A percentile compares a stretch with the other conserved stretches of the same genome.
These are phyloP conservation scores for Drosophila setosimentum DNA, from an alignment of 2,888 invertebrate species.

Conservation along the genomic window DNA sequence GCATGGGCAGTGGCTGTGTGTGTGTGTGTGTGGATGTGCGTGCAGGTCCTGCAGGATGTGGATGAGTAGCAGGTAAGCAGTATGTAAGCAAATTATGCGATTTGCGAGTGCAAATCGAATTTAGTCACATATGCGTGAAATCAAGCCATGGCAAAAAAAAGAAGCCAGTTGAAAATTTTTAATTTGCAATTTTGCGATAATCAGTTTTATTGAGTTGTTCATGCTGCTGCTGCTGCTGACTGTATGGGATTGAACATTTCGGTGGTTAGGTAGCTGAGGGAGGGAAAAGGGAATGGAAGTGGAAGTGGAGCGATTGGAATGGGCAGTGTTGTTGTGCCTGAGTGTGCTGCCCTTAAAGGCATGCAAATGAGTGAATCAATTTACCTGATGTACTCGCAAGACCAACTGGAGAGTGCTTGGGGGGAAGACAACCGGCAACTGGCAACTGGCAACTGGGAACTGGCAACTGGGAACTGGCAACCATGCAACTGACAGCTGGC, in stretches of 20 bases:
- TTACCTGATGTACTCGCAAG: constrained; percentile 35
- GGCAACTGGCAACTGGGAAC: constrained; percentile 44
- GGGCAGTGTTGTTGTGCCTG: not conserved
- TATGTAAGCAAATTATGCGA: constrained; percentile 50
- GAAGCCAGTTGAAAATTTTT: constrained; percentile 51
- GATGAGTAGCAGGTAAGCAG: constrained; percentile 43
- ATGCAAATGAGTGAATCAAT: constrained; percentile 64
- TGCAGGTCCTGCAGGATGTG: constrained; percentile 24
- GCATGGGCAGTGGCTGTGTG: constrained; percentile 5
- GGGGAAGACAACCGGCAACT: not conserved
- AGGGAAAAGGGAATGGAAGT: not conserved
- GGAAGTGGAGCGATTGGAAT: not conserved
- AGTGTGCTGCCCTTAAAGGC: constrained; percentile 42
- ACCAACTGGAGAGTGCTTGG: not conserved
- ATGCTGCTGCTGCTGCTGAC: constrained; percentile 12
- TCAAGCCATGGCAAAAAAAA: constrained; percentile 23
- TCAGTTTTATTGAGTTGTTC: constrained; percentile 74
- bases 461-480: not conserved
- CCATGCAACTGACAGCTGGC: constrained; percentile 57
- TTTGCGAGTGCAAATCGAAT: constrained; percentile 74
- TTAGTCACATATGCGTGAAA: constrained; percentile 80
- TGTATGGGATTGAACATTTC: constrained; percentile 14
- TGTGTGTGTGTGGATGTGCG: not conserved
- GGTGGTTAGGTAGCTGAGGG: not conserved
- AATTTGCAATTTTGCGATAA: constrained; percentile 76